Evolutionary conservation across 64 coral and sea anemone species (phyloP), one percentile per base, ranked within the genome.

Genomic region (Dendrophyllia cribrosa): DNA sequence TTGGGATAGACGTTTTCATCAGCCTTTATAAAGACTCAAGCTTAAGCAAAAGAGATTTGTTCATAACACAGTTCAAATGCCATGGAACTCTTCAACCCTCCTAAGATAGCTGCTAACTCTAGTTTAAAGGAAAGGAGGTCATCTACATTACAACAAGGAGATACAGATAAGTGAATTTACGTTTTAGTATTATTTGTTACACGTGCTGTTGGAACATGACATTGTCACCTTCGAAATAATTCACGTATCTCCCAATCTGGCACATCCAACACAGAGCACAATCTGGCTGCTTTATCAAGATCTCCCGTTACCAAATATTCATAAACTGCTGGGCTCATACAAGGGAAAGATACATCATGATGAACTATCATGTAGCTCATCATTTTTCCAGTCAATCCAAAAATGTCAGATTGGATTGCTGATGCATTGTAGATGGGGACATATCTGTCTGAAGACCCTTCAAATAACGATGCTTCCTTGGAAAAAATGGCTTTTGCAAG

Each of bases 281-380:
- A n/a, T 77, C 70, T 60, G 58, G 76, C 46, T 68, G 88, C 88
- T 58, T 90, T 81, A 76, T 90, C 75, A 78, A 90, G 51, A 60
- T 79, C 88, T n/a, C 88, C 56, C 47, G 74, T 90, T 49, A 45
- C 56, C 58, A 69, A 20, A 78, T 90, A 90, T 22, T 52, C n/a
- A 66, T 90, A 90, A 9, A 59, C 88, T 63, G 70, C 72, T 67
- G 88, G 88, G n/a, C 70, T 74, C 44, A 89, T 58, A 23, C 88
- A 90, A 45, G 74, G 59, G 20, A 90, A 66, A n/a, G 49, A 24
- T 21, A 90, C 26, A 50, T 90, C 88, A 49, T 79, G 58, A 79
- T 90, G 76, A 67, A 34, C 34, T 75, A 89, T 56, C 53, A 89
- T 14, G 70, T 89, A 89, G 11, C 43, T 24, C 45, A 43, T 52